Conservation (phyloP, 2,113 vertebrate genomes). For the Lepus timidus region DNA sequence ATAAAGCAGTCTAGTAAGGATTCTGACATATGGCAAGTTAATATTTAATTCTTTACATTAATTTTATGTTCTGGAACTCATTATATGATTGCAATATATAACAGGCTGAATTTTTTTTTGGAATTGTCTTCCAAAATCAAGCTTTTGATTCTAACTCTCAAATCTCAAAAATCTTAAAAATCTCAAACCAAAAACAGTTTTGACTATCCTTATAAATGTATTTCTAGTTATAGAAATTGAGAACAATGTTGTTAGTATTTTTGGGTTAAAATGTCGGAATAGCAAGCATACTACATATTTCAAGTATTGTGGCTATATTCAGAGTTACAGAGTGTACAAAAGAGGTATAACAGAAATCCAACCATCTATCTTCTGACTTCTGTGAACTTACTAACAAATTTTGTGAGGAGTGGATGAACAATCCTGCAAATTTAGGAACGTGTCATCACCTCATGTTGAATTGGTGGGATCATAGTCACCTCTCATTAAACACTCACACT, state of each 20-base stretch:
- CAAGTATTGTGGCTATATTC: constrained; percentile 3
- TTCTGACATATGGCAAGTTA: not conserved
- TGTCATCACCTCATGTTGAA: not conserved
- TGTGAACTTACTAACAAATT: constrained; percentile 7
- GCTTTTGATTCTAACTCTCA: not conserved
- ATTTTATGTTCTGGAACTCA: constrained; percentile 1
- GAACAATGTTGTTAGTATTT: not conserved
- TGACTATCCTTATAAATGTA: not conserved
- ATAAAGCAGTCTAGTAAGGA: not conserved
- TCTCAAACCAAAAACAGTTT: too few species aligned
- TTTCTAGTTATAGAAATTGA: not conserved
- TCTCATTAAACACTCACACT: not conserved
- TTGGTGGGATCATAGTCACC: not conserved
- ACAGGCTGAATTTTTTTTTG: not conserved
- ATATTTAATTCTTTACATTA: not conserved
- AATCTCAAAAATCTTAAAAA: too few species aligned
- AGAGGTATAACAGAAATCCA: not conserved
- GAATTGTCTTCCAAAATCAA: not conserved
- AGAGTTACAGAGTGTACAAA: not conserved
- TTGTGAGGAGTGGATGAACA: not conserved
- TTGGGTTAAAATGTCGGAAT: not conserved
- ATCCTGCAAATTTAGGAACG: not conserved
- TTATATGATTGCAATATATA: not conserved
- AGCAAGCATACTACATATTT: not conserved
- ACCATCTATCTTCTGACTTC: not conserved